Percentiles rank a stretch among this genome's conserved stretches.
Conservation (phyloP, 2,113 vertebrate species). For the Microtus pennsylvanicus region DNA sequence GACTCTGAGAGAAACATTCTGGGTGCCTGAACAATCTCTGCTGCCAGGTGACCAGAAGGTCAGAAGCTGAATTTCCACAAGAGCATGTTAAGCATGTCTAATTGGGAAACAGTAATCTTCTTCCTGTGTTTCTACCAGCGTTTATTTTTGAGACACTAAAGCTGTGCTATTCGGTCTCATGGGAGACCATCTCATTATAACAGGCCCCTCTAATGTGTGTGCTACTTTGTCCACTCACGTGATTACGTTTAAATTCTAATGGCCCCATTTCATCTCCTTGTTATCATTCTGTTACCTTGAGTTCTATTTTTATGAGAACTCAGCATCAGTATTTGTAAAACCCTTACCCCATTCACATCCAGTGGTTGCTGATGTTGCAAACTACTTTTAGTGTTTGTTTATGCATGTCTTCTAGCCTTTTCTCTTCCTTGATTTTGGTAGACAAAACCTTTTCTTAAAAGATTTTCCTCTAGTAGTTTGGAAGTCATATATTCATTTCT, state of each 20-base stretch:
- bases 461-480: background rate
- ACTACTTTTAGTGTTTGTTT: background rate
- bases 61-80: background rate
- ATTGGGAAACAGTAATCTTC: background rate
- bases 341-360: background rate
- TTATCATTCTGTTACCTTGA: background rate
- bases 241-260: constrained; percentile 13
- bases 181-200: background rate
- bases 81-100: background rate
- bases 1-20: background rate
- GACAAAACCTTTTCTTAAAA: constrained; percentile 19
- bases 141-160: constrained; percentile 38
- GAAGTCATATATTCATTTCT: constrained; percentile 21
- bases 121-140: background rate
- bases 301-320: constrained; percentile 3
- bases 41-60: constrained; percentile 15
- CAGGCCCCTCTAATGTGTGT: background rate
- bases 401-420: background rate
- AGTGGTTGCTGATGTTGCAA: background rate
- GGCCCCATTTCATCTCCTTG: background rate
- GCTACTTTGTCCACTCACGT: background rate
- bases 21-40: constrained; percentile 1
- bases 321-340: constrained; percentile 1
- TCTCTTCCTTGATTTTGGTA: background rate
- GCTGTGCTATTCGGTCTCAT: background rate